These are phyloP conservation scores for Agrotis segetum DNA, from an alignment of 2,888 invertebrate species.

Conservation along the genomic window DNA sequence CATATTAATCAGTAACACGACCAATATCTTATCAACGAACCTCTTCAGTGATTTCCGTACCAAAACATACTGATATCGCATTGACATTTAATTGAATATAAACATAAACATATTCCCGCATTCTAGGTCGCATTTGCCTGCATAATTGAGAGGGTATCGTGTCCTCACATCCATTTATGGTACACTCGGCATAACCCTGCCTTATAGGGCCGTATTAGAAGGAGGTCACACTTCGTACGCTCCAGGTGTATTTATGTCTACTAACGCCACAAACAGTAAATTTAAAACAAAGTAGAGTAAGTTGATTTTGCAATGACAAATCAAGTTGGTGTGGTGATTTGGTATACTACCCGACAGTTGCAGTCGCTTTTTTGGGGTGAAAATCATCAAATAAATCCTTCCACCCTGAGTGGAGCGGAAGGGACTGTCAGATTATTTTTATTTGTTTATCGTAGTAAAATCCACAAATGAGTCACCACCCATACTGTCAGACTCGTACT, in stretches of 20 bases:
- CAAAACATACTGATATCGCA: conserved; percentile 25
- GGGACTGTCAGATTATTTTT: too few species aligned
- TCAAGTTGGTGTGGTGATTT: too few species aligned
- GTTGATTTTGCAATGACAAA: background rate
- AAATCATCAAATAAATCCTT: too few species aligned
- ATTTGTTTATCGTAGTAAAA: too few species aligned
- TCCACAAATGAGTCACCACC: too few species aligned
- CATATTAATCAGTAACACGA: conserved; percentile 6
- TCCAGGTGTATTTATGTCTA: conserved; percentile 44
- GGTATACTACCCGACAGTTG: too few species aligned
- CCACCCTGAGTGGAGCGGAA: too few species aligned
- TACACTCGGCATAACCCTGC: conserved; percentile 65
- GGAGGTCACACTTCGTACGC: conserved; percentile 58
- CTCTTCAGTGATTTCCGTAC: conserved; percentile 13
- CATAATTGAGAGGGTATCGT: conserved; percentile 69
- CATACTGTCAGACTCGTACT: too few species aligned
- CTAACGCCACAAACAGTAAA: background rate
- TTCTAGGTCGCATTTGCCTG: conserved; percentile 73
- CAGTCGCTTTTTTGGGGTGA: too few species aligned
- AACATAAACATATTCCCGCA: conserved; percentile 49
- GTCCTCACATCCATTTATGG: conserved; percentile 73
- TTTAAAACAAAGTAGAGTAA: background rate
- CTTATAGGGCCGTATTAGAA: conserved; percentile 70
- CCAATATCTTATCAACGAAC: conserved; percentile 32
- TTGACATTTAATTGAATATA: conserved; percentile 36